Percentiles rank a stretch among this genome's conserved stretches.
Conservation (phyloP, 2,888 invertebrate genomes). For the Caenorhabditis angaria region DNA sequence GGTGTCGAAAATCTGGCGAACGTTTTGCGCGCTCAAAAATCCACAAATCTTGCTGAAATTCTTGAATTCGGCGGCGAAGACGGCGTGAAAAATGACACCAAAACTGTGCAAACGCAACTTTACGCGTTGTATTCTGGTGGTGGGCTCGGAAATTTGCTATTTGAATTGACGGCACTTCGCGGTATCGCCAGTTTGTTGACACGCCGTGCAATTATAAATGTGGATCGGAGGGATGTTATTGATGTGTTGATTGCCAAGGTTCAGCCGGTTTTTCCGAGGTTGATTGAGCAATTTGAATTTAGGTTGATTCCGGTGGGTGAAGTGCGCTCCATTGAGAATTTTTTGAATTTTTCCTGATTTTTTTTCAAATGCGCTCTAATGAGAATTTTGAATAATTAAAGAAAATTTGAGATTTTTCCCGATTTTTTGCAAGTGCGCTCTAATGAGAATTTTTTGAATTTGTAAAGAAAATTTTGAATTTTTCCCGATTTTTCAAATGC, state of each 20-base stretch:
- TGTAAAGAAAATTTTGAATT: neutral
- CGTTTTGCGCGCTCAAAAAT: neutral
- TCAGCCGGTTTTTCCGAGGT: conserved; percentile 31
- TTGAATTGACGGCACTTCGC: conserved; percentile 26
- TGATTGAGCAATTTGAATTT: conserved; percentile 20
- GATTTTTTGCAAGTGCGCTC: neutral
- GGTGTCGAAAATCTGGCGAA: neutral
- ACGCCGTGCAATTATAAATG: conserved; percentile 24
- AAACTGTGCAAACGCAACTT: neutral
- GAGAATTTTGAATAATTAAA: neutral
- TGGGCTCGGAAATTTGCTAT: conserved; percentile 23
- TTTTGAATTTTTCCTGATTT: no score
- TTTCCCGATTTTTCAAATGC: neutral
- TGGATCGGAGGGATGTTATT: conserved; percentile 10
- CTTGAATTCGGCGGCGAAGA: no score
- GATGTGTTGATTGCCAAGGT: conserved; percentile 7
- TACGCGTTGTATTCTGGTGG: neutral
- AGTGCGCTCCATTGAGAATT: no score
- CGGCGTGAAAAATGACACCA: neutral
- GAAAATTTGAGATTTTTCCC: neutral
- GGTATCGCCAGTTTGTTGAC: conserved; percentile 26
- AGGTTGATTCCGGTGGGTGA: conserved; percentile 19
- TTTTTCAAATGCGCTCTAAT: no score
- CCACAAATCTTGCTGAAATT: no score
- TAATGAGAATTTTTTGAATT: neutral